These are phyloP conservation scores for Caenorhabditis parvicauda DNA, from an alignment of 2,888 invertebrate species.

Conservation along the genomic window DNA sequence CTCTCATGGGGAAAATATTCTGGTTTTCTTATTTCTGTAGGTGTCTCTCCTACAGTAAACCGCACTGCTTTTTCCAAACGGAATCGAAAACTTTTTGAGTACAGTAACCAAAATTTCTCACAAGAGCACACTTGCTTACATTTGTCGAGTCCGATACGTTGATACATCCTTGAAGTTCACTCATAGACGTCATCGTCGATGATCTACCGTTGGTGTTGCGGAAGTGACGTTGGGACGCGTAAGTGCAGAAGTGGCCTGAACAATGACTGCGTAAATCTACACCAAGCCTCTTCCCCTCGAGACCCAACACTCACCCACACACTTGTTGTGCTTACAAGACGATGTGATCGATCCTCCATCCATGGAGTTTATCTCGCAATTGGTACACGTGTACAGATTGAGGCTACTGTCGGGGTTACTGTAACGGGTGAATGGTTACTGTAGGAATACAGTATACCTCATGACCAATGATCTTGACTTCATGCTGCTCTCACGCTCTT, in stretches of 20 bases:
- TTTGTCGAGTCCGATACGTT: conserved; percentile 55
- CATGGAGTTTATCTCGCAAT: conserved; percentile 54
- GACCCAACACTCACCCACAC: conserved; percentile 31
- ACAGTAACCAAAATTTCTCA: no score
- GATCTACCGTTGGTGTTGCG: conserved; percentile 15
- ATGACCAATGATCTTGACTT: conserved; percentile 30
- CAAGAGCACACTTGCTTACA: conserved; percentile 15
- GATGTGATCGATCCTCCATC: conserved; percentile 50
- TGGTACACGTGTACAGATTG: conserved; percentile 47
- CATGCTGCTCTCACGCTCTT: conserved; percentile 17
- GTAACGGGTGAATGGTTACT: conserved; percentile 2
- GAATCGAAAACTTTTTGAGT: not conserved
- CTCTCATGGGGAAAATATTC: no score
- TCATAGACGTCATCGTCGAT: conserved; percentile 24
- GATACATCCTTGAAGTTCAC: conserved; percentile 58
- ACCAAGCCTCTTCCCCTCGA: not conserved
- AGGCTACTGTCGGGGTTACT: conserved; percentile 22
- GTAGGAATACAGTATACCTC: conserved; percentile 14
- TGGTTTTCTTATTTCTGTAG: no score
- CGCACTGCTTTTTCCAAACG: no score
- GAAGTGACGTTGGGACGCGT: conserved; percentile 44
- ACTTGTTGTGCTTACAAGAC: conserved; percentile 50
- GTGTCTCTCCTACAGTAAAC: no score
- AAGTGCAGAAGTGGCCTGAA: conserved; percentile 56
- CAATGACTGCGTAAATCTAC: no score